phyloP scores from a whole-genome alignment of 2,113 vertebrate species.

The Megaceryle torquata region DNA sequence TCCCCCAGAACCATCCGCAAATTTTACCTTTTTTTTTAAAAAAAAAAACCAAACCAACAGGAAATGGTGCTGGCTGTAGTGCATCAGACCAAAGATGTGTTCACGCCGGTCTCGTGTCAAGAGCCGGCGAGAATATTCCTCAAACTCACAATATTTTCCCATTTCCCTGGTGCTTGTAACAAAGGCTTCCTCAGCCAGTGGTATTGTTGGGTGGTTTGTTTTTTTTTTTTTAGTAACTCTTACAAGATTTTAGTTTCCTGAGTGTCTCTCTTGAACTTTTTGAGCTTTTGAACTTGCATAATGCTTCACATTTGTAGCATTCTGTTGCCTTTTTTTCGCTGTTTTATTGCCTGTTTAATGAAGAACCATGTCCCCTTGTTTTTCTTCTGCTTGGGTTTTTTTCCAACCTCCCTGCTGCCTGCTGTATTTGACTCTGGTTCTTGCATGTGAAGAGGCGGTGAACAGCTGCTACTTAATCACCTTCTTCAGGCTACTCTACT shows the following conservation, averaged over 20 bases:
- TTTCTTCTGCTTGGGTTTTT: background rate
- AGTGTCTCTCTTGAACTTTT: background rate
- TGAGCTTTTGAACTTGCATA: background rate
- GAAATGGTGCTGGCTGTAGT: background rate
- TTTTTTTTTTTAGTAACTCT: background rate
- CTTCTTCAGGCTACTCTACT: background rate
- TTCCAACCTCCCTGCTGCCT: background rate
- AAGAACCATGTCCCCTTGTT: background rate
- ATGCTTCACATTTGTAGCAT: background rate
- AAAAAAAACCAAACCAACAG: background rate
- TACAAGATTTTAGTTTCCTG: background rate
- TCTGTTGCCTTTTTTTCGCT: background rate
- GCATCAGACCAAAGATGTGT: background rate
- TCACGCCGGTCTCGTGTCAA: background rate
- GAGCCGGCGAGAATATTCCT: background rate
- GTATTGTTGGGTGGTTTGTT: no score
- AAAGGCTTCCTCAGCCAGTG: fast-evolving
- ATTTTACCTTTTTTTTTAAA: background rate
- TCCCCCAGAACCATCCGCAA: background rate
- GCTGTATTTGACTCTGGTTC: fast-evolving
- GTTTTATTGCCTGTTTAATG: background rate
- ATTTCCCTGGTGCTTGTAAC: background rate
- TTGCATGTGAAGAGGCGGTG: background rate
- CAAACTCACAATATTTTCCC: background rate
- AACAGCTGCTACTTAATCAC: background rate